Base-by-base conservation (phyloP, 2,113 vertebrate species). In the Corvus cornix region DNA sequence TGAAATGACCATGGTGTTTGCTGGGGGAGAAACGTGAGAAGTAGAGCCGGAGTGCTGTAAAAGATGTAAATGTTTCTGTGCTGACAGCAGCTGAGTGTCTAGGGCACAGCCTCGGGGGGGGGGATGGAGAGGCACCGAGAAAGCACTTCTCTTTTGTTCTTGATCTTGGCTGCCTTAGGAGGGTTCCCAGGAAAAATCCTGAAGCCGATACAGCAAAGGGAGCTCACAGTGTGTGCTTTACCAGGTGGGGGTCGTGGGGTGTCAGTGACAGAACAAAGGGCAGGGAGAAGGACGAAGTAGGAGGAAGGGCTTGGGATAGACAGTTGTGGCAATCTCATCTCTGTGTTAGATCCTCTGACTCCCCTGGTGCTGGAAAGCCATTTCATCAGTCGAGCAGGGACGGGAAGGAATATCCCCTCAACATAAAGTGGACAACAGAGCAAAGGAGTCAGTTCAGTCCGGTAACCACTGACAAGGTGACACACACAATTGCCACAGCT, bases 41-140 rank as follows among this genome's bases (percentile, higher is more conserved):
- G 89, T 55, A 86, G 88, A 74, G 67, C 64, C 33, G 7, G 70
- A 56, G 93, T 87, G 96, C 79, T 97, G 96, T 98, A 97, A 98
- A 97, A 98, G 98, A 99, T 99, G 99, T 98, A 98, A 99, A 99
- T 99, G 96, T 70, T 77, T 87, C 81, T 55, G 96, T 89, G 85
- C 92, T 95, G 96, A 94, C 96, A 89, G 48, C 55, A 98, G 98
- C 99, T 97, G 97, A 98, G 91, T 90, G 98, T 98, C 98, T 99
- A 97, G 97, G 98, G 97, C 98, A 98, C 96, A 96, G 97, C 70
- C 44, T 80, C 11, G 1, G 92, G 73, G 84, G 95, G 95, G 84
- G 95, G 98, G 96, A 91, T 88, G 97, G 89, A 90, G 85, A 87
- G 94, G 93, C 91, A 87, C 52, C 4, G 59, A 89, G 88, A 87